These are phyloP conservation scores for Emydura subglobosa DNA, from an alignment of 2,113 vertebrate species.

Conservation along the genomic window DNA sequence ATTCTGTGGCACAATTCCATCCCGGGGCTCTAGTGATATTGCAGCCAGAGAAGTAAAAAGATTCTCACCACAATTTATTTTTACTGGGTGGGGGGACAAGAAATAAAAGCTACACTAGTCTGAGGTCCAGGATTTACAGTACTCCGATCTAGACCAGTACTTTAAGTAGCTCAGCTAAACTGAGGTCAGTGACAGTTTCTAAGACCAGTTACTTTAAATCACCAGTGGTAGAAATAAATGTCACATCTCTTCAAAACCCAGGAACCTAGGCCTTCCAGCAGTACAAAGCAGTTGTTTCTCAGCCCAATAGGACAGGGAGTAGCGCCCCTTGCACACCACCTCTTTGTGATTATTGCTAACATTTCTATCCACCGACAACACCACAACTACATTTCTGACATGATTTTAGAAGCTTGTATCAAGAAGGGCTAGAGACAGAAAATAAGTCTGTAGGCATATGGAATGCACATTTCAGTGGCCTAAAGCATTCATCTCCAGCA, in stretches of 20 bases:
- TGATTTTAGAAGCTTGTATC: not conserved
- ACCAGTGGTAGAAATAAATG: not conserved
- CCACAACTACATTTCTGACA: not conserved
- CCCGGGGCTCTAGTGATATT: not conserved
- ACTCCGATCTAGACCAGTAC: not conserved
- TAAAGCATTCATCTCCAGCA: not conserved
- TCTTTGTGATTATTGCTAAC: not conserved
- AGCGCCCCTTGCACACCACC: not conserved
- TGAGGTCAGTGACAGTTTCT: not conserved
- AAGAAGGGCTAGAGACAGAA: not conserved
- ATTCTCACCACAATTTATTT: not conserved
- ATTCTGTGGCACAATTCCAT: not conserved
- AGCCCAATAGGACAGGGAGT: not conserved
- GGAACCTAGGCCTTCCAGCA: not conserved
- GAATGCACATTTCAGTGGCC: not conserved
- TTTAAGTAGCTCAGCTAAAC: not conserved
- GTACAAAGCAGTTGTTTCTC: not conserved
- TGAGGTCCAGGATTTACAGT: not conserved
- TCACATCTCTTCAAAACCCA: not conserved
- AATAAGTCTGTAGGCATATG: not conserved
- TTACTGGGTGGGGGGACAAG: not conserved
- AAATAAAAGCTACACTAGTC: not conserved
- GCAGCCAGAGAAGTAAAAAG: not conserved
- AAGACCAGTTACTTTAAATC: accelerated
- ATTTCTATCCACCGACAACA: not conserved